These are phyloP conservation scores for Poecilobothrus nobilitatus DNA, from an alignment of 2,888 invertebrate genomes.

Conservation along the genomic window DNA sequence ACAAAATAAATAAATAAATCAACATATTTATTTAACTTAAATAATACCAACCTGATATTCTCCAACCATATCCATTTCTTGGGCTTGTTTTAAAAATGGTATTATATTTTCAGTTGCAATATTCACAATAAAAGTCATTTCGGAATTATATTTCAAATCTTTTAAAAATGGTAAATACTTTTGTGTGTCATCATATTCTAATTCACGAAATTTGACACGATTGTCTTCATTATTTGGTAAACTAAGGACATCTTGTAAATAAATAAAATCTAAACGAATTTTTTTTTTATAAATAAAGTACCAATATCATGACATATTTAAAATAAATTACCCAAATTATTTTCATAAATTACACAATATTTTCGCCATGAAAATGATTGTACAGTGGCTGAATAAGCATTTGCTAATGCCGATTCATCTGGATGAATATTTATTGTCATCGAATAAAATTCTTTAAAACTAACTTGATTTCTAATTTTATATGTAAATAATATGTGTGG, in stretches of 20 bases:
- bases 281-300: background rate
- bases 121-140: slow-evolving; percentile 67
- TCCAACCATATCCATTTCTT: slow-evolving; percentile 71
- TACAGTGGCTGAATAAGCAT: slow-evolving; percentile 65
- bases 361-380: slow-evolving; percentile 68
- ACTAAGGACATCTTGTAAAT: slow-evolving; percentile 60
- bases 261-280: slow-evolving; percentile 52
- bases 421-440: slow-evolving; percentile 65
- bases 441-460: slow-evolving; percentile 44
- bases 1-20: background rate
- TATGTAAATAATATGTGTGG: slow-evolving; percentile 56
- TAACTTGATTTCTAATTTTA: slow-evolving; percentile 46
- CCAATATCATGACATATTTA: background rate
- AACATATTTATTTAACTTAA: background rate
- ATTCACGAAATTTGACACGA: slow-evolving; percentile 58
- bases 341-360: slow-evolving; percentile 76
- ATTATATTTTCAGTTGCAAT: slow-evolving; percentile 60
- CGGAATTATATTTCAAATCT: slow-evolving; percentile 60
- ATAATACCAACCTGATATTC: slow-evolving; percentile 57
- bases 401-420: slow-evolving; percentile 52
- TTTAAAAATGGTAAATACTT: slow-evolving; percentile 64
- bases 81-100: slow-evolving; percentile 62
- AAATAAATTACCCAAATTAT: slow-evolving; percentile 55
- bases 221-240: slow-evolving; percentile 61
- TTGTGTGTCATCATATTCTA: slow-evolving; percentile 42